phyloP scores from a whole-genome alignment of 2,797 vertebrate genomes.

The Enteromius unitaeniatus region DNA sequence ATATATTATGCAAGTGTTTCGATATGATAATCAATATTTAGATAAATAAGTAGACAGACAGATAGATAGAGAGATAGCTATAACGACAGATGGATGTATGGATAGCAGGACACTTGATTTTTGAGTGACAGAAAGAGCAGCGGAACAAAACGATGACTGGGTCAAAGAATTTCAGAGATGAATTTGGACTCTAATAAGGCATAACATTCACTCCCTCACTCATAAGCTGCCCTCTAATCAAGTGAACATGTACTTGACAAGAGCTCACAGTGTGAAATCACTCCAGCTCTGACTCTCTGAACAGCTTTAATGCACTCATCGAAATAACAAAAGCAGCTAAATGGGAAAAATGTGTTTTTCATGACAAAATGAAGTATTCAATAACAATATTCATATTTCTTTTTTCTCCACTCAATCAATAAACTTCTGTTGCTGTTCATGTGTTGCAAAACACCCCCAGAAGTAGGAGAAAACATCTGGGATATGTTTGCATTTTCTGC shows the following conservation, averaged over 20 bases:
- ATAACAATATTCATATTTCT: background rate
- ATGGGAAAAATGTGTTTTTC: background rate
- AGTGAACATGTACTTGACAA: conserved; percentile 23
- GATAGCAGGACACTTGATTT: background rate
- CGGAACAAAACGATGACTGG: background rate
- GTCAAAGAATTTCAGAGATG: background rate
- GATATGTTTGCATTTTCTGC: too few relatives aligned
- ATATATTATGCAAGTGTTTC: background rate
- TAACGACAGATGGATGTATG: too few relatives aligned
- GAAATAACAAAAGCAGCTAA: background rate
- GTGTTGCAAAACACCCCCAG: background rate
- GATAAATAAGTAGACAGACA: too few relatives aligned
- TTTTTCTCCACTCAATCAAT: background rate
- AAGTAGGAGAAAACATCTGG: too few relatives aligned
- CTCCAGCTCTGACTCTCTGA: conserved; percentile 2
- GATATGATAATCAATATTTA: background rate
- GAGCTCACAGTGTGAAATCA: background rate
- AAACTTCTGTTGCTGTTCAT: background rate
- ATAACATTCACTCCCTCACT: background rate
- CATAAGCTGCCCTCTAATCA: conserved; percentile 2
- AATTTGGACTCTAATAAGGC: conserved; percentile 5
- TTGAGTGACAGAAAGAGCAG: background rate
- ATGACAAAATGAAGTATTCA: background rate
- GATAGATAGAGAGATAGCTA: too few relatives aligned
- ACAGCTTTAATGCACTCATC: background rate